These are phyloP conservation scores for Macrotis lagotis DNA, from an alignment of 2,113 vertebrate genomes.

Conservation along the genomic window DNA sequence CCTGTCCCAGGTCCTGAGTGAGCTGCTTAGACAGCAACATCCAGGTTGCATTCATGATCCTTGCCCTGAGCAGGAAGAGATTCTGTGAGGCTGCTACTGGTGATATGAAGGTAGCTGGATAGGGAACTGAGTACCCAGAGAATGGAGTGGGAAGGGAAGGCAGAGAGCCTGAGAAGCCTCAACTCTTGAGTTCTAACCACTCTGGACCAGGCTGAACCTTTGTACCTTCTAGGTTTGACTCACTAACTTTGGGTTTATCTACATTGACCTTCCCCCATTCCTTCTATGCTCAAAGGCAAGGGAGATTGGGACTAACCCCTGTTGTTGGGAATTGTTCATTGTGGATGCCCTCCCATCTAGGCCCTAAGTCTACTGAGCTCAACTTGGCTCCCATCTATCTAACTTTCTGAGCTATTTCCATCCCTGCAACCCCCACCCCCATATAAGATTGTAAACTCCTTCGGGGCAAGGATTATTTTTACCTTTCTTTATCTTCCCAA, in stretches of 20 bases:
- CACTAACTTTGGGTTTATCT: neutral
- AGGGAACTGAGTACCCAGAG: neutral
- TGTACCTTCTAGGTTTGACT: neutral
- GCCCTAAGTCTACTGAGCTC: neutral
- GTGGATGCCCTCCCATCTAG: neutral
- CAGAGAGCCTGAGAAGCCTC: no score
- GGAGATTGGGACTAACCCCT: neutral
- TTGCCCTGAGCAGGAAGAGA: neutral
- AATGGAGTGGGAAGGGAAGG: neutral
- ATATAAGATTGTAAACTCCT: neutral
- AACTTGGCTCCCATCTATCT: neutral
- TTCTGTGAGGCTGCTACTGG: neutral
- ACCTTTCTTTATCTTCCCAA: neutral
- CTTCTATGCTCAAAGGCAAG: neutral
- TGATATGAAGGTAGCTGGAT: neutral
- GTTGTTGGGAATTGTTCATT: neutral
- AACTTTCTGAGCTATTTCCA: neutral
- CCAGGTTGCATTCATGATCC: neutral
- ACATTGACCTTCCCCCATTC: neutral
- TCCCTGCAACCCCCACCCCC: fast-evolving
- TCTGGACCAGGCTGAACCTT: neutral
- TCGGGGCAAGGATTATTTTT: neutral
- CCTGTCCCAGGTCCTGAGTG: neutral
- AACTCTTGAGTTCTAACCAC: no score
- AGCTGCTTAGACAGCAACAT: neutral